phyloP scores from a whole-genome alignment of 2,888 invertebrate species.

The Ornithoptera priamus region DNA sequence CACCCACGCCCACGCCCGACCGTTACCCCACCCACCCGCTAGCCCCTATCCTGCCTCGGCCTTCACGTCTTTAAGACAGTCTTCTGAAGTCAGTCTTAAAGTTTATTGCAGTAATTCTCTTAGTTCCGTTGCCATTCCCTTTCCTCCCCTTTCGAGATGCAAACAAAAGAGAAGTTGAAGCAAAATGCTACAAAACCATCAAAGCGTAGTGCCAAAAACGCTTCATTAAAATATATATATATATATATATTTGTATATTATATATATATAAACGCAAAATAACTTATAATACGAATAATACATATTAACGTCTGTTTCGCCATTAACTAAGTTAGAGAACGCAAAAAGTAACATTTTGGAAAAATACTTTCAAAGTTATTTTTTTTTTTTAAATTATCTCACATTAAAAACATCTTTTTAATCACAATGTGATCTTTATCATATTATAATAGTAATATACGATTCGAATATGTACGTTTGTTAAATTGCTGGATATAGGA shows the following conservation, averaged over 20 bases:
- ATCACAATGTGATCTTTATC: slow-evolving; percentile 74
- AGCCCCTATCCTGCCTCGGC: slow-evolving; percentile 39
- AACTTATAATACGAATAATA: slow-evolving; percentile 60
- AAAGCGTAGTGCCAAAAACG: slow-evolving; percentile 33
- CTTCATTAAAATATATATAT: slow-evolving; percentile 41
- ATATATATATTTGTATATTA: slow-evolving; percentile 35
- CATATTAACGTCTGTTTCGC: slow-evolving; percentile 58
- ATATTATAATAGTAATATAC: slow-evolving; percentile 59
- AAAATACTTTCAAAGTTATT: slow-evolving; percentile 75
- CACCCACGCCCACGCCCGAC: slow-evolving; percentile 28
- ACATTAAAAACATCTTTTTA: slow-evolving; percentile 73
- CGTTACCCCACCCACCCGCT: slow-evolving; percentile 24
- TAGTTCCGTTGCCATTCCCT: slow-evolving; percentile 59
- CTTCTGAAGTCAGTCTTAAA: slow-evolving; percentile 79
- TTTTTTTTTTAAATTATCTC: slow-evolving; percentile 63
- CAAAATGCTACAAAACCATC: slow-evolving; percentile 44
- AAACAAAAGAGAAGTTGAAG: slow-evolving; percentile 49
- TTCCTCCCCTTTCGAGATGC: slow-evolving; percentile 44
- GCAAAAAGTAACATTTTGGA: slow-evolving; percentile 72
- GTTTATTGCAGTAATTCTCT: slow-evolving; percentile 75
- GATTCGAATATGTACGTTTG: slow-evolving; percentile 47
- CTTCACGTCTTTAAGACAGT: slow-evolving; percentile 72
- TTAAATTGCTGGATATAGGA: slow-evolving; percentile 42
- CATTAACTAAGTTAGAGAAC: slow-evolving; percentile 69
- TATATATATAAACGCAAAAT: slow-evolving; percentile 54